Base-by-base conservation (phyloP, 2,888 invertebrate species). In the Nomada lathburiana region DNA sequence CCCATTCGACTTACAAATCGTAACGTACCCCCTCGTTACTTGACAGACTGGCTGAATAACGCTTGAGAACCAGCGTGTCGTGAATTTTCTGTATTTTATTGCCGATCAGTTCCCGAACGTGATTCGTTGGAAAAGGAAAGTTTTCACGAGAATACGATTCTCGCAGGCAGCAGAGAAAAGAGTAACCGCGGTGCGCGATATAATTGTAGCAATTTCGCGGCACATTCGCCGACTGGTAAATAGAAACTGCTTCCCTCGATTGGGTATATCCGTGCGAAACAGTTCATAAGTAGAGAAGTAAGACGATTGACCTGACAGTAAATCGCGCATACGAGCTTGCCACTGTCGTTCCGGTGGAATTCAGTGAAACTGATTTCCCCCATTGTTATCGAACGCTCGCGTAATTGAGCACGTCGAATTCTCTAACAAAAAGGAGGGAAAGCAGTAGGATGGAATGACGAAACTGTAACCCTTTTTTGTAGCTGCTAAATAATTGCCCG, bases 81-180 rank as follows among this genome's bases (percentile, higher is more conserved):
- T 60, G 53, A 20, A 36, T 47, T 65, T 20, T 44, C 65, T 36
- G 62, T 59, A 53, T 64, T 50, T 18, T 50, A 23, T 55, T 13
- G 4, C 13, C 16, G 4, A 2, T 18, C 20, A 10, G 20, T 68
- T 44, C 55, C 44, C 44, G 68, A 36, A n/a, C 53, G 11, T 9
- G 16, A 26, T 44, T 80, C 69, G 65, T 80, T 80, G 70, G 57
- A 71, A 62, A 74, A 70, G 74, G 81, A 80, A 82, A 82, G 80
- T 74, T 65, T 69, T 65, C 67, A 20, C 50, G 23, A 53, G 1
- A 50, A n/a, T 65, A 42, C 16, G 52, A 23, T 65, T 67, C 79
- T 74, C 67, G 11, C 18, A 13, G 9, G 23, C 57, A 16, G n/a
- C 13, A 18, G 36, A 26, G 70, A 52, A 65, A 67, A 70, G 65